Evolutionary conservation across 2,797 vertebrate species (phyloP).

Genomic region (Orestias chungarensis): DNA sequence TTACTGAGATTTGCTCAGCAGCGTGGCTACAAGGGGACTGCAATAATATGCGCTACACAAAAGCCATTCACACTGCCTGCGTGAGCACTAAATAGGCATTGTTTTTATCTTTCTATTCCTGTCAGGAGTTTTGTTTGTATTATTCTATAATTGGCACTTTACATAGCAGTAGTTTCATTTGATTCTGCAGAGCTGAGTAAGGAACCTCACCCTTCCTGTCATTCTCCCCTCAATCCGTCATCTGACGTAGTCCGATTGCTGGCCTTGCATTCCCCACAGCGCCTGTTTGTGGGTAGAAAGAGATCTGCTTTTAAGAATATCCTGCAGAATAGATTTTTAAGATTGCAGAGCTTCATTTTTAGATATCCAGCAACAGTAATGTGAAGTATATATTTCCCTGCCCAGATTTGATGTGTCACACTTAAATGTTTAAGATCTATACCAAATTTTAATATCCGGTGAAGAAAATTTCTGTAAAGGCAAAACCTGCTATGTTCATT

Average conservation of each 20-base stretch:
- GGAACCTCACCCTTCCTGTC: slow-evolving; percentile 75
- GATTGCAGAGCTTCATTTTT: background rate
- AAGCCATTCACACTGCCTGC: slow-evolving; percentile 71
- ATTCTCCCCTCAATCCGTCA: slow-evolving; percentile 66
- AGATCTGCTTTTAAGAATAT: slow-evolving; percentile 11
- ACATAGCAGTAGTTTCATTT: slow-evolving; percentile 61
- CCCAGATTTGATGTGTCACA: background rate
- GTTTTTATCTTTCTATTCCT: slow-evolving; percentile 77
- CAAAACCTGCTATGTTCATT: background rate
- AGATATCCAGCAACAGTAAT: background rate
- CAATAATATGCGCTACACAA: slow-evolving; percentile 77
- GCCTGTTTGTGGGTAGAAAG: slow-evolving; percentile 38
- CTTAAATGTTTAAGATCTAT: background rate
- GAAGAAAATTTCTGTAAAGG: background rate
- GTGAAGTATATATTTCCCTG: too few species aligned
- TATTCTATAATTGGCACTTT: slow-evolving; percentile 68
- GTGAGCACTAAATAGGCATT: slow-evolving; percentile 77
- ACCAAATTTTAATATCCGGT: background rate
- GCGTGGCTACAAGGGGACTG: slow-evolving; percentile 70
- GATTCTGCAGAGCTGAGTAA: slow-evolving; percentile 63
- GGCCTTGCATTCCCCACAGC: slow-evolving; percentile 40
- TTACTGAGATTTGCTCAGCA: slow-evolving; percentile 80
- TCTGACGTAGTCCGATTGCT: slow-evolving; percentile 47
- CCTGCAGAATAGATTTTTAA: background rate
- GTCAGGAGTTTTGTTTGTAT: slow-evolving; percentile 72